Base-by-base conservation (phyloP, 2,113 vertebrate species). In the Amazona vittata region DNA sequence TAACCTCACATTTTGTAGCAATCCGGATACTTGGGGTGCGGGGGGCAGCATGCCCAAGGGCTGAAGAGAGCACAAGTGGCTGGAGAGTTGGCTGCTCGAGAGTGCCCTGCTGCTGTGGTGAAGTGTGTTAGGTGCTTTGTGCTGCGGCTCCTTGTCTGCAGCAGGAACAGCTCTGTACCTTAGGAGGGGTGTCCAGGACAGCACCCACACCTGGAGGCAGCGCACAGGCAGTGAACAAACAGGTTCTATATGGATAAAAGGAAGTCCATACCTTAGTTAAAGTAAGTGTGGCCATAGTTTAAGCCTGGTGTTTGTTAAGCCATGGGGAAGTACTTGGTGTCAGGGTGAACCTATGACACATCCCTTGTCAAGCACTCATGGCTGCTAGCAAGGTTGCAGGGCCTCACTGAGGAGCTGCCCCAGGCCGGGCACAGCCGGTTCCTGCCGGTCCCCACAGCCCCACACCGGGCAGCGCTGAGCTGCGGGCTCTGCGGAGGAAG, bases 181-280 rank as follows among this genome's bases (percentile, higher is more conserved):
- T 16, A 4, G 49, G 65, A 43, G 31, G 17, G 31, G 5, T 28
- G 62, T 6, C 68, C 1, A 1, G 52, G 29, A 21, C 37, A 22
- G 37, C 5, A 0, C 26, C 43, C 49, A 47, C 3, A 33, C 43
- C 68, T 29, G 68, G 15, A 15, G 13, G 21, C 2, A 3, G 29
- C 0, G 0, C 13, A 10, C 1, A 37, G 67, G 68, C 28, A 25
- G 55, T 8, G 55, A 46, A 15, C 1, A 8, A 46, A 9, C 8
- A 11, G 39, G 18, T 41, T 68, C 33, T 26, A 10, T 18, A 2
- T 1, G 15, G 59, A 35, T 35, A 62, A 31, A 50, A 49, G 64
- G 28, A 82, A 17, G 12, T n/a, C 55, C 33, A n/a, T n/a, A n/a
- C 55, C 55, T 59, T 59, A 59, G 19, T 33, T 57, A 57, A n/a